These are phyloP conservation scores for Sturnus vulgaris DNA, from an alignment of 2,113 vertebrate genomes.

Conservation along the genomic window DNA sequence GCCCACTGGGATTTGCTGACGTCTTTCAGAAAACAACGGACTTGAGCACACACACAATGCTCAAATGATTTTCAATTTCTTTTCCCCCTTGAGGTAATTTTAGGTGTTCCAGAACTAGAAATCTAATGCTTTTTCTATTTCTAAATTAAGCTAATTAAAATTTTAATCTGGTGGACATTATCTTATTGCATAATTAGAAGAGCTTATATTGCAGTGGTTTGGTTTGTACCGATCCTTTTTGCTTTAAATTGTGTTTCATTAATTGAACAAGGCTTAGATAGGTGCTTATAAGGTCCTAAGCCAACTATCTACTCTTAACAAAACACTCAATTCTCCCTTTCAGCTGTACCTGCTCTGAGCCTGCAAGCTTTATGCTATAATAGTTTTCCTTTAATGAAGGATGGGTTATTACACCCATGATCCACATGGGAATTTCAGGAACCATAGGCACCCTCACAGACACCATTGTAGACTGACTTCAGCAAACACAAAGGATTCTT, in stretches of 20 bases:
- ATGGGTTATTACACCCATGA: neutral
- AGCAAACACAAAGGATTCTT: neutral
- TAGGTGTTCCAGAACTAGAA: constrained; percentile 9
- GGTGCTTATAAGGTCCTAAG: neutral
- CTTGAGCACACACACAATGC: neutral
- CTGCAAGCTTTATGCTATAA: neutral
- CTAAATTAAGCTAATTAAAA: constrained; percentile 52
- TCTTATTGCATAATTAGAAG: constrained; percentile 31
- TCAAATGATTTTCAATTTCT: neutral
- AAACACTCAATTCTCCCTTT: neutral
- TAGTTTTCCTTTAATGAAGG: neutral
- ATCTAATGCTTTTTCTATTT: neutral
- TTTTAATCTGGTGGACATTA: constrained; percentile 38
- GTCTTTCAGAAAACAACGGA: neutral
- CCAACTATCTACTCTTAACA: neutral
- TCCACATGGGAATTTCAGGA: neutral
- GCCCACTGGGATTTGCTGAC: neutral
- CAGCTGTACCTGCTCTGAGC: neutral
- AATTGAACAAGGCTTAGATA: constrained; percentile 10
- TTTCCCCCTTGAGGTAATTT: neutral
- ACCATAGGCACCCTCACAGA: rapidly evolving
- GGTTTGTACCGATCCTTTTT: neutral
- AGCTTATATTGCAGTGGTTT: neutral
- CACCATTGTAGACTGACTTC: neutral
- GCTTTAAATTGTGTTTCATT: constrained; percentile 9